These are phyloP conservation scores for Melanargia galathea DNA, from an alignment of 2,888 invertebrate species.

Conservation along the genomic window DNA sequence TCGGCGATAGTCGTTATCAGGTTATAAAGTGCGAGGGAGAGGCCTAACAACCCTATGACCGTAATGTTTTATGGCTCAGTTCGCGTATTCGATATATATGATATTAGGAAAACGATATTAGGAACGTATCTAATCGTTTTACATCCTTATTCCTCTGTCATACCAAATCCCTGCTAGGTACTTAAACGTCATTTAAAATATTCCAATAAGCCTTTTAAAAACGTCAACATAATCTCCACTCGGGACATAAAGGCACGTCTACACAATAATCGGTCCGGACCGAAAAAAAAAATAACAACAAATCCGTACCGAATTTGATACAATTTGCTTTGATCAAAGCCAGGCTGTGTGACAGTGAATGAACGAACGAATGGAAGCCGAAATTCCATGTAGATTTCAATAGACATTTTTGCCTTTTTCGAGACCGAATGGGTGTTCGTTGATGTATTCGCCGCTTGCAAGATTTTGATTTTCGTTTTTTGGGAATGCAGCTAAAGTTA, in stretches of 20 bases:
- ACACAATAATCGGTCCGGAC: conserved; percentile 11
- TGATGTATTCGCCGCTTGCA: conserved; percentile 7
- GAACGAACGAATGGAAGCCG: conserved; percentile 23
- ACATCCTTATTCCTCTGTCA: background rate
- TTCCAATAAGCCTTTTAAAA: conserved; percentile 29
- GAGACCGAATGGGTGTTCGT: conserved; percentile 20
- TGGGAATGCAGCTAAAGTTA: conserved; percentile 10
- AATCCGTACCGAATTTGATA: conserved; percentile 27
- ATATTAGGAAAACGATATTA: background rate
- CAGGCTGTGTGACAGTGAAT: conserved; percentile 25
- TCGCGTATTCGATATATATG: background rate
- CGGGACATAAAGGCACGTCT: conserved; percentile 33
- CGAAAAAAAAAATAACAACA: conserved; percentile 6
- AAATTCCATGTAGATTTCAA: conserved; percentile 28
- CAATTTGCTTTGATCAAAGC: conserved; percentile 35
- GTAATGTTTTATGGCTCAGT: no score
- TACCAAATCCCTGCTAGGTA: background rate
- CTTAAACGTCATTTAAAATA: conserved; percentile 17
- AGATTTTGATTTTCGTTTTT: conserved; percentile 18
- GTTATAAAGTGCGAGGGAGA: no score
- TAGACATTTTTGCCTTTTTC: conserved; percentile 14
- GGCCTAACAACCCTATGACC: no score
- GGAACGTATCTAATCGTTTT: background rate
- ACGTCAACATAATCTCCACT: conserved; percentile 30
- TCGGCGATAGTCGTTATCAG: no score